Evolutionary conservation across 2,888 invertebrate genomes (phyloP).

Genomic region (Drosophila prolongata): DNA sequence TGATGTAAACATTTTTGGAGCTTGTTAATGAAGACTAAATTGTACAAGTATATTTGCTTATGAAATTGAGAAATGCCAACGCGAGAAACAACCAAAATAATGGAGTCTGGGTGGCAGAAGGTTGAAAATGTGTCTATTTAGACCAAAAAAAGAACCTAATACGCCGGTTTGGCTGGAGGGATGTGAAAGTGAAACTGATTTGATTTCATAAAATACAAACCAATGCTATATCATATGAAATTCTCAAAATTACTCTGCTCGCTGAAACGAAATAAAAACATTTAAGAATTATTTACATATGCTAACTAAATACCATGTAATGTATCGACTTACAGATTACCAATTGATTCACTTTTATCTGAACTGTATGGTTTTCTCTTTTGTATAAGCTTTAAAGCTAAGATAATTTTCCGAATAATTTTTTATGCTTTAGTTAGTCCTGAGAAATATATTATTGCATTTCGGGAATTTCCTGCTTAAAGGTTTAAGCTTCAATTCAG

Average conservation of each 20-base stretch:
- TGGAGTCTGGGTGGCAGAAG: not conserved
- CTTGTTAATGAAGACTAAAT: slow-evolving; percentile 53
- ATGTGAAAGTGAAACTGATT: not conserved
- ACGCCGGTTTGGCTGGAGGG: not conserved
- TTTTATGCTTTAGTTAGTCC: not conserved
- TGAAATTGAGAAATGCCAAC: slow-evolving; percentile 38
- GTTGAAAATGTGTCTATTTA: slow-evolving; percentile 38
- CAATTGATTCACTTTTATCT: too few relatives aligned
- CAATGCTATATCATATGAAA: not conserved
- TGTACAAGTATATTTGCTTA: slow-evolving; percentile 41
- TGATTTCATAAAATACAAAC: slow-evolving; percentile 2
- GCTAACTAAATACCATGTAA: too few relatives aligned
- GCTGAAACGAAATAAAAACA: not conserved
- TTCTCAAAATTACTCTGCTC: slow-evolving; percentile 2
- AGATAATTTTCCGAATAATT: too few relatives aligned
- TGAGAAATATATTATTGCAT: not conserved
- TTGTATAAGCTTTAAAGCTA: too few relatives aligned
- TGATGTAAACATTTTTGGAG: slow-evolving; percentile 65
- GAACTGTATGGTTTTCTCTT: not conserved
- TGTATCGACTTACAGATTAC: not conserved
- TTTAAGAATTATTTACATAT: too few relatives aligned
- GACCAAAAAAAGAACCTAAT: slow-evolving; percentile 29
- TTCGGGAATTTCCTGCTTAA: slow-evolving; percentile 2
- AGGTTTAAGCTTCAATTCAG: not conserved
- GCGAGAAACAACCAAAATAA: not conserved